Evolutionary conservation across 2,888 invertebrate genomes (phyloP).

Genomic region (Lordiphosa fenestrarum): DNA sequence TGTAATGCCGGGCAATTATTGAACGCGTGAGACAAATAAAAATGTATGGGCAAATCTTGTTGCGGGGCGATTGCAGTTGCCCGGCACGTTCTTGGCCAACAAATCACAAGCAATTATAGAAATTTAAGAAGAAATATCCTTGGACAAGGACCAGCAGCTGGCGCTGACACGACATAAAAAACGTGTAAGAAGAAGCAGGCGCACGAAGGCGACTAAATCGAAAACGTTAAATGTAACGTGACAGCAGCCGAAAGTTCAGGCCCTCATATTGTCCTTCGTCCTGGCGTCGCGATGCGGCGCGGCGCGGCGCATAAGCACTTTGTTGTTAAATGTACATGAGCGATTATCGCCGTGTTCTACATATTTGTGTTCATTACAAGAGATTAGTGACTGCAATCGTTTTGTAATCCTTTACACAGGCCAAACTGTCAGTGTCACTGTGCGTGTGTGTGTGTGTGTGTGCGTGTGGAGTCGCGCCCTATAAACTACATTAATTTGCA

Average conservation of each 20-base stretch:
- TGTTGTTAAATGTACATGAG: conserved; percentile 53
- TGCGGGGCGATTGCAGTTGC: conserved; percentile 69
- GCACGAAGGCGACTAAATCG: conserved; percentile 51
- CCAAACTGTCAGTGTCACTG: not conserved
- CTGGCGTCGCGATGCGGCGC: not conserved
- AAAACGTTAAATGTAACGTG: conserved; percentile 69
- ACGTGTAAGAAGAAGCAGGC: conserved; percentile 33
- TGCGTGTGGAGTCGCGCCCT: conserved; percentile 23
- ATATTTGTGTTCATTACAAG: conserved; percentile 72
- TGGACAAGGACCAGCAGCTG: conserved; percentile 46
- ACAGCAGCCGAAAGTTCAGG: conserved; percentile 29
- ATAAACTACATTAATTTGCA: conserved; percentile 68
- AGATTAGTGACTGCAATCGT: conserved; percentile 68
- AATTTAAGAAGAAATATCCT: conserved; percentile 69
- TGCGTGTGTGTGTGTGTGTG: not conserved
- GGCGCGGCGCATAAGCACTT: conserved; percentile 34
- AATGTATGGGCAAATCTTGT: conserved; percentile 52
- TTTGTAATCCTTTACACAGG: conserved; percentile 58
- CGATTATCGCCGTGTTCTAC: conserved; percentile 71
- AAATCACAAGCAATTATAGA: conserved; percentile 75
- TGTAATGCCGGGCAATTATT: conserved; percentile 71
- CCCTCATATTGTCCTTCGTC: not conserved
- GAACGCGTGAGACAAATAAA: conserved; percentile 75
- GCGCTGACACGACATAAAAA: conserved; percentile 62
- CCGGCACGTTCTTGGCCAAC: conserved; percentile 68